Percentiles rank a stretch among this genome's conserved stretches.
Conservation (phyloP, 2,797 vertebrate species). For the Bradypodion pumilum region DNA sequence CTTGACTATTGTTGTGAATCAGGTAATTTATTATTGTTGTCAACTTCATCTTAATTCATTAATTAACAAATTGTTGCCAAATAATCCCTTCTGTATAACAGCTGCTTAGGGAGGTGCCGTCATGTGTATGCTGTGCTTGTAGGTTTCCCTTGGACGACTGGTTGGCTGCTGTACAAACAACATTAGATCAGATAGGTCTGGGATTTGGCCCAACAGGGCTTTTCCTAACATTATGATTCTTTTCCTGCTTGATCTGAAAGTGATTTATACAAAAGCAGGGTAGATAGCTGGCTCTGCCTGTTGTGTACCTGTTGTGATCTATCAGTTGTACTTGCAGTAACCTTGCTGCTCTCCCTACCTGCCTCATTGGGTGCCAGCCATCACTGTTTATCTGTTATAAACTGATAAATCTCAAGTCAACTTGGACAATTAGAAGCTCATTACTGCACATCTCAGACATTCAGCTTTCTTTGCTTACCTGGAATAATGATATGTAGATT, state of each 20-base stretch:
- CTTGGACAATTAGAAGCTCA: constrained; percentile 7
- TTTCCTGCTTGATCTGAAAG: not conserved
- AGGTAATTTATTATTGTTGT: too few species aligned
- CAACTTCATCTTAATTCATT: too few species aligned
- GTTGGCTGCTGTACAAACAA: not conserved
- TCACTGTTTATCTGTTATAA: not conserved
- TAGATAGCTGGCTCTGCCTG: not conserved
- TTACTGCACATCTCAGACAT: constrained; percentile 1
- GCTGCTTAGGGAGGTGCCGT: too few species aligned
- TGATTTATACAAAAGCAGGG: not conserved
- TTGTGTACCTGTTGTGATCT: not conserved
- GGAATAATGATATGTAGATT: constrained; percentile 9
- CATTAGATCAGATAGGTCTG: not conserved
- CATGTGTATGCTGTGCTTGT: too few species aligned
- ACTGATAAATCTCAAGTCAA: constrained; percentile 10
- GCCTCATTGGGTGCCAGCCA: too few species aligned
- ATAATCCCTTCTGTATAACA: not conserved
- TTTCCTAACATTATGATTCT: not conserved
- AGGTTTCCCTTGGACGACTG: not conserved
- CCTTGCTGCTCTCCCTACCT: not conserved
- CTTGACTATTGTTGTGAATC: too few species aligned
- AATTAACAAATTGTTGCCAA: too few species aligned
- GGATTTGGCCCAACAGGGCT: not conserved
- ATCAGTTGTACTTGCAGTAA: not conserved
- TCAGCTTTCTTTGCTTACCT: constrained; percentile 4